These are phyloP conservation scores for Antheraea assamensis DNA, from an alignment of 2,888 invertebrate species.

Conservation along the genomic window DNA sequence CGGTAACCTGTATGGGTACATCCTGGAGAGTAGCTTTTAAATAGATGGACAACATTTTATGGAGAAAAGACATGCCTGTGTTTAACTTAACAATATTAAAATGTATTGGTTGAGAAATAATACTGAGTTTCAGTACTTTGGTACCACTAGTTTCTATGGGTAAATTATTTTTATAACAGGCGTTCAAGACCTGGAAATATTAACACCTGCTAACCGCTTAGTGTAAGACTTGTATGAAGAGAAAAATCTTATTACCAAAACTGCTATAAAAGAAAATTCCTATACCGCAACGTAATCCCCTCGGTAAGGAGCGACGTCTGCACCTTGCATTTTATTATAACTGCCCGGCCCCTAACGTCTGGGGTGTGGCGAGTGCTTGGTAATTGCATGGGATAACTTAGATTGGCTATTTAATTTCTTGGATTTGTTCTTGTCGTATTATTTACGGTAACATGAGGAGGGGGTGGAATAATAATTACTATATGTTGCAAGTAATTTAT, in stretches of 20 bases:
- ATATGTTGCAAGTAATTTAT: neutral
- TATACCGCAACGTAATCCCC: slow-evolving; percentile 37
- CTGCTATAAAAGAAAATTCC: slow-evolving; percentile 21
- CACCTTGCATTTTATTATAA: slow-evolving; percentile 62
- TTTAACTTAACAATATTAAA: too few species aligned
- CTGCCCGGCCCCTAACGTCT: slow-evolving; percentile 49
- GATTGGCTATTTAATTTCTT: slow-evolving; percentile 77
- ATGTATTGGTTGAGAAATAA: too few species aligned
- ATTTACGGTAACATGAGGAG: slow-evolving; percentile 6
- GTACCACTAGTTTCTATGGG: neutral
- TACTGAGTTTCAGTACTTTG: neutral
- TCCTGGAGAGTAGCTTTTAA: too few species aligned
- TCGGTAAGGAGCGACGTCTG: slow-evolving; percentile 56
- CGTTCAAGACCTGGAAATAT: neutral
- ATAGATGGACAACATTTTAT: too few species aligned
- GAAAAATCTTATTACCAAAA: slow-evolving; percentile 20
- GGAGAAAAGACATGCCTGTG: too few species aligned
- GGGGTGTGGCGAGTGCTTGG: slow-evolving; percentile 73
- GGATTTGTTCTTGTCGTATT: slow-evolving; percentile 29
- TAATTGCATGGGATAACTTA: slow-evolving; percentile 80
- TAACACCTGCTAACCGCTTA: neutral
- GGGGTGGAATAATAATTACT: neutral
- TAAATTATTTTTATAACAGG: neutral
- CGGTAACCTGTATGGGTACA: neutral
- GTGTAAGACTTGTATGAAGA: slow-evolving; percentile 3